Conservation (phyloP, 2,888 invertebrate genomes). For the Andrena bicolor region DNA sequence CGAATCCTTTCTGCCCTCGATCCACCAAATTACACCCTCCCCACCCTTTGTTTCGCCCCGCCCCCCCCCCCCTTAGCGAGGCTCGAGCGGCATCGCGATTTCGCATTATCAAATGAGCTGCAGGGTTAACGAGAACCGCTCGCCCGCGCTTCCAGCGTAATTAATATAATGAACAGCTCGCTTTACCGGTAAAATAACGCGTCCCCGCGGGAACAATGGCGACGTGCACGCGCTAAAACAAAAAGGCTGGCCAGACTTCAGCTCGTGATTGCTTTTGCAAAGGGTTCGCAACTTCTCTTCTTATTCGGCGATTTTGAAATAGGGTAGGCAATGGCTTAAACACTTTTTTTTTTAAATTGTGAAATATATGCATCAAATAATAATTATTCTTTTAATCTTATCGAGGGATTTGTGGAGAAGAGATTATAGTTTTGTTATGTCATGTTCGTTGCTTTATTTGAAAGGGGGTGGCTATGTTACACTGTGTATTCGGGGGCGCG, state of each 20-base stretch:
- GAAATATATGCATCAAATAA: no score
- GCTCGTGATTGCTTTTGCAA: not conserved
- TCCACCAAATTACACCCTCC: not conserved
- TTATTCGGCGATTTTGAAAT: no score
- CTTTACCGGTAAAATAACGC: conserved; percentile 75
- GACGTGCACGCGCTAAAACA: conserved; percentile 19
- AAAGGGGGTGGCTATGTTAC: no score
- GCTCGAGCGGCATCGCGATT: conserved; percentile 56
- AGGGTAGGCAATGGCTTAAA: no score
- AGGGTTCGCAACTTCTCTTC: no score
- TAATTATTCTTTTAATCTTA: no score
- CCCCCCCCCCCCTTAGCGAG: not conserved
- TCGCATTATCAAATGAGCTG: conserved; percentile 69
- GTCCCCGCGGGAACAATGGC: conserved; percentile 72
- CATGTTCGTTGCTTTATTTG: no score
- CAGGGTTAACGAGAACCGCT: conserved; percentile 65
- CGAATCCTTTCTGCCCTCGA: not conserved
- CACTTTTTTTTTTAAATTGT: no score
- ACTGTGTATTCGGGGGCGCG: no score
- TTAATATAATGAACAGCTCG: conserved; percentile 74
- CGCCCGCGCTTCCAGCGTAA: conserved; percentile 69
- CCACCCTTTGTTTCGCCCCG: not conserved
- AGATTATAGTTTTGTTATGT: no score
- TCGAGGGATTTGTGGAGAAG: no score
- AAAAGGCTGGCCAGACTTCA: conserved; percentile 34